phyloP scores from a whole-genome alignment of 2,113 vertebrate species.

The Sinocyclocheilus grahami region DNA sequence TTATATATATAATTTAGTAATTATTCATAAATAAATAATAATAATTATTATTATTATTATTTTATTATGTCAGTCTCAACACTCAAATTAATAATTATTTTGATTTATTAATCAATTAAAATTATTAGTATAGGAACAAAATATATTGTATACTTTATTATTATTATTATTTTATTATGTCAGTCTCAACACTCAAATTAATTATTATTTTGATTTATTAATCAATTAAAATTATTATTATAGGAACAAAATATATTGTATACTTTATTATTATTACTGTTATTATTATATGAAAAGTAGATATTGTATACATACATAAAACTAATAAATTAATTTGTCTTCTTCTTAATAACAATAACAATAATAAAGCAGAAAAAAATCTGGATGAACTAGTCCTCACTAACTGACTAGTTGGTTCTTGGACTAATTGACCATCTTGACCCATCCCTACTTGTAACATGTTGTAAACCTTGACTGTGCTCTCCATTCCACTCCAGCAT shows the following conservation, averaged over 20 bases:
- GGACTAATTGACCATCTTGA: neutral
- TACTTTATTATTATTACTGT: neutral
- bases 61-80: neutral
- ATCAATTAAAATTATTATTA: neutral
- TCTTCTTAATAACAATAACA: too few relatives aligned
- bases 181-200: neutral
- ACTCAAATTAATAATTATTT: neutral
- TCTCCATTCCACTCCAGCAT: slow-evolving; percentile 6
- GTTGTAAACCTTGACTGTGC: neutral
- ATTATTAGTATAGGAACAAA: neutral
- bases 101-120: neutral
- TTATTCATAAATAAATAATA: too few relatives aligned
- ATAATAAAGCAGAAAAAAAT: too few relatives aligned
- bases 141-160: neutral
- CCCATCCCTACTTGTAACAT: neutral
- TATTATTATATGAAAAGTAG: neutral
- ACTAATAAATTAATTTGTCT: too few relatives aligned
- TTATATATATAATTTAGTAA: too few relatives aligned
- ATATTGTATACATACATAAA: neutral
- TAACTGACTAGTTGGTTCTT: too few relatives aligned
- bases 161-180: neutral
- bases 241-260: neutral
- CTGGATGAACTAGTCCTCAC: too few relatives aligned
- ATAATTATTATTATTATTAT: too few relatives aligned
- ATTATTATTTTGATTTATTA: neutral